Percentiles rank a stretch among this genome's conserved stretches.
Conservation (phyloP, 2,113 vertebrate species). For the Harpagus bidentatus region DNA sequence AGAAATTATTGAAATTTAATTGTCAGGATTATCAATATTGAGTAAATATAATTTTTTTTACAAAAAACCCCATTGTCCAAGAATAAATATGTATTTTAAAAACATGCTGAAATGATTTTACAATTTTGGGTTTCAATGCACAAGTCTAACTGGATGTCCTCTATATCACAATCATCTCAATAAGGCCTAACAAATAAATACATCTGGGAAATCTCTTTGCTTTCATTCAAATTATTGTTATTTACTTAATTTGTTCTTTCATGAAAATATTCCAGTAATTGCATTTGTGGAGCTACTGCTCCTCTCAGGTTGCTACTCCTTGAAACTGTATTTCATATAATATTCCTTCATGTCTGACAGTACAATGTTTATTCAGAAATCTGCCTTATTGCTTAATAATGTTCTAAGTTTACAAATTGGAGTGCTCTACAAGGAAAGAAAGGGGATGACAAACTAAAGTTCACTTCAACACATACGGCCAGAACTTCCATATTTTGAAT, state of each 20-base stretch:
- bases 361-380: neutral
- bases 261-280: neutral
- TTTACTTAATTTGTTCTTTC: neutral
- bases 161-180: neutral
- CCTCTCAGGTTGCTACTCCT: neutral
- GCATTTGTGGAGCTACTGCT: neutral
- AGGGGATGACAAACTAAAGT: neutral
- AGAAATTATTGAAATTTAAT: conserved; percentile 16
- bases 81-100: neutral
- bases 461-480: neutral
- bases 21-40: neutral
- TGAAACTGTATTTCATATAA: neutral
- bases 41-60: neutral
- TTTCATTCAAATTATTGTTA: neutral
- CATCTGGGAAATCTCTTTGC: neutral
- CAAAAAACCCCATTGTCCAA: neutral
- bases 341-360: neutral
- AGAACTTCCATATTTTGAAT: neutral
- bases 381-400: neutral
- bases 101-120: neutral
- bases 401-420: neutral
- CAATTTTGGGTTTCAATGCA: neutral
- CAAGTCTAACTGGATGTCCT: neutral
- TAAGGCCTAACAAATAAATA: neutral
- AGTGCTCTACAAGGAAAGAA: neutral